These are phyloP conservation scores for Coturnix japonica DNA, from an alignment of 2,113 vertebrate genomes.

Conservation along the genomic window DNA sequence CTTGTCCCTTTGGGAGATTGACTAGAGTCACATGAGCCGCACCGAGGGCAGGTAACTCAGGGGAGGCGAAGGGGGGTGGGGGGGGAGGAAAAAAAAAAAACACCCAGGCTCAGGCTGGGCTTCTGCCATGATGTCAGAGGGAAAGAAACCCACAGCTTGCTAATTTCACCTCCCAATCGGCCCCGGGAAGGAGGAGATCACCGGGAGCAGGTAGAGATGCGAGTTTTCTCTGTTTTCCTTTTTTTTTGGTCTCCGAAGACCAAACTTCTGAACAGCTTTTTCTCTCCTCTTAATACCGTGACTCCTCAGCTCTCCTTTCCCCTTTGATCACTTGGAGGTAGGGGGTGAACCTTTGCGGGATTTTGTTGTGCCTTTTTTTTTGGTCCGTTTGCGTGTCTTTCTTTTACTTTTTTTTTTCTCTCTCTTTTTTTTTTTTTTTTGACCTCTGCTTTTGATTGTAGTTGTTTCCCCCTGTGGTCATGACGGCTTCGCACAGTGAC, in stretches of 20 bases:
- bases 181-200: conserved; percentile 74
- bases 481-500: conserved; percentile 91
- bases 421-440: conserved; percentile 76
- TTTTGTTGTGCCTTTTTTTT: conserved; percentile 41
- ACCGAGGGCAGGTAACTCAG: conserved; percentile 87
- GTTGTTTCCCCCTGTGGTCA: conserved; percentile 89
- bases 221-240: conserved; percentile 8
- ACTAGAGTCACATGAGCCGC: conserved; percentile 79
- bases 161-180: conserved; percentile 81
- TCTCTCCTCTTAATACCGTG: conserved; percentile 74
- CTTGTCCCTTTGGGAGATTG: conserved; percentile 55
- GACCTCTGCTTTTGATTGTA: conserved; percentile 95
- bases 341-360: conserved; percentile 83
- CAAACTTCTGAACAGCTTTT: conserved; percentile 67
- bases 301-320: conserved; percentile 82
- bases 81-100: not conserved
- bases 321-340: conserved; percentile 84
- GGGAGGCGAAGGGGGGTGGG: conserved; percentile 42
- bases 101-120: conserved; percentile 52
- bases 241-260: not conserved
- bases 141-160: conserved; percentile 82
- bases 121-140: conserved; percentile 89
- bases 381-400: conserved; percentile 20
- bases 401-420: not conserved
- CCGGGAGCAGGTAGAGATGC: conserved; percentile 85